Evolutionary conservation across 2,113 vertebrate genomes (phyloP), one percentile per base, ranked within the genome.

Genomic region (Sula dactylatra): DNA sequence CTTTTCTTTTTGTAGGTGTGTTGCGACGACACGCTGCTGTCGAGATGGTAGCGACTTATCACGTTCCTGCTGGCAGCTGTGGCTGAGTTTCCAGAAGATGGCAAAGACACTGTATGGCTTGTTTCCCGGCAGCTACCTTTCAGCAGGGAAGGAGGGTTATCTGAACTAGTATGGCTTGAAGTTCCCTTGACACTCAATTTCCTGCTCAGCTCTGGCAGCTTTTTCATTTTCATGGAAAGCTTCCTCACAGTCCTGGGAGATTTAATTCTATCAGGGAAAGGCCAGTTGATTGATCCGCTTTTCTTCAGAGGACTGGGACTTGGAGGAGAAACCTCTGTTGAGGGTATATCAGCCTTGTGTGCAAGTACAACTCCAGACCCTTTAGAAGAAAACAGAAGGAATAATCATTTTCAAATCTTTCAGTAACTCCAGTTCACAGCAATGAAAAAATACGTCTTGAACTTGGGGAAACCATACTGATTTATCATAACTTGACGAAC

Each of bases 191-290:
- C 98, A 9, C 99, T 99, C 93, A 99, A 98, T 93, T 99, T 99
- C 56, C 99, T 98, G 94, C 99, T 99, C 29, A 99, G 98, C 90
- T 99, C 99, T 31, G 99, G 99, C 69, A 99, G 98, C 91, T 98
- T 99, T 97, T 99, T 99, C 99, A 99, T 99, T 97, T 99, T 99
- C 99, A 99, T 99, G 55, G 99, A 99, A 93, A 99, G 99, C 95
- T 99, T 99, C 89, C 99, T 98, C 77, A 99, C 99, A 1, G 99
- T 99, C 86, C 99, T 98, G 10, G 99, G 99, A 88, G 99, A 99
- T 97, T 99, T 99, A 94, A 99, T 99, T 98, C 98, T 99, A 92
- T 99, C 99, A 7, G 99, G 99, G 67, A 99, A 99, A 90, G 99
- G 99, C 99, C 99, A 99, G 97, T 98, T 99, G 96, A 99, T 99